Conservation (phyloP, 2,888 invertebrate genomes). For the Dysmachus trigonus region DNA sequence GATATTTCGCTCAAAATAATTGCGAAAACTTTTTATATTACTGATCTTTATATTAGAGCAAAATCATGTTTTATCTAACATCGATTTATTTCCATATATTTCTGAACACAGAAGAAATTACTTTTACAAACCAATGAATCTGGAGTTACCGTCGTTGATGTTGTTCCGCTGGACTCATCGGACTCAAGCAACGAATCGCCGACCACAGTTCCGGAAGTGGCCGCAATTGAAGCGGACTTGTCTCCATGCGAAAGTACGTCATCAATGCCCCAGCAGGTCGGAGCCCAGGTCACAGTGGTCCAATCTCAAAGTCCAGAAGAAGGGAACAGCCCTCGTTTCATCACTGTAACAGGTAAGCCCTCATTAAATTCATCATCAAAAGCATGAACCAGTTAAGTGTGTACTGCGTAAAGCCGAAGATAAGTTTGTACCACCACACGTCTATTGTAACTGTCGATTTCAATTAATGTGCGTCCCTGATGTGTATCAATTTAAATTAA, state of each 20-base stretch:
- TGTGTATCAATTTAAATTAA: slow-evolving; percentile 42
- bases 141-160: slow-evolving; percentile 59
- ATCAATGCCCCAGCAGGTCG: slow-evolving; percentile 59
- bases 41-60: not conserved
- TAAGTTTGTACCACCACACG: not conserved
- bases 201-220: slow-evolving; percentile 48
- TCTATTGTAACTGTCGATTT: slow-evolving; percentile 30
- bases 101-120: slow-evolving; percentile 56
- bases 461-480: slow-evolving; percentile 5
- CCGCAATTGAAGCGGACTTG: slow-evolving; percentile 52
- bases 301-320: slow-evolving; percentile 56
- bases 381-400: not conserved
- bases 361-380: not conserved
- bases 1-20: not conserved
- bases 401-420: not conserved
- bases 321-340: slow-evolving; percentile 59
- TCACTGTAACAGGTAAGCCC: slow-evolving; percentile 62
- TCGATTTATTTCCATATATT: not conserved
- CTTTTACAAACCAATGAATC: slow-evolving; percentile 54
- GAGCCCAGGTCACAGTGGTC: slow-evolving; percentile 61
- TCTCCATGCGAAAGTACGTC: slow-evolving; percentile 58
- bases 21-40: not conserved
- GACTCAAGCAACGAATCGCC: slow-evolving; percentile 58
- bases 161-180: slow-evolving; percentile 62
- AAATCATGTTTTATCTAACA: not conserved